Evolutionary conservation across 2,113 vertebrate species (phyloP).

Genomic region (Phylloscopus whistleri): DNA sequence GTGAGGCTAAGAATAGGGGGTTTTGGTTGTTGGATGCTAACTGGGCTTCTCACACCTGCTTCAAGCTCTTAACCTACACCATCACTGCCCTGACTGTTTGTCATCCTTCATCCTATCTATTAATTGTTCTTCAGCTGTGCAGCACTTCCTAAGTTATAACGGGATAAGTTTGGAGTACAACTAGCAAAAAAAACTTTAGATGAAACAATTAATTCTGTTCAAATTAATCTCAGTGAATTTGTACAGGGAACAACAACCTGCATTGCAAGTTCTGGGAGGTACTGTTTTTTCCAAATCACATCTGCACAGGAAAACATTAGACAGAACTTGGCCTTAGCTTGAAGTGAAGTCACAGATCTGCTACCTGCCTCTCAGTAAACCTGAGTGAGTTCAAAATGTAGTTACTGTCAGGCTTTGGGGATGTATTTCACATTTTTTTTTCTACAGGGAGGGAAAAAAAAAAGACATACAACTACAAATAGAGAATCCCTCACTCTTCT

Average conservation of each 20-base stretch:
- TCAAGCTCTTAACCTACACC: not conserved
- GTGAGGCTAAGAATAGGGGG: not conserved
- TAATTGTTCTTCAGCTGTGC: not conserved
- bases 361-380: not conserved
- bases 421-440: not conserved
- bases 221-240: not conserved
- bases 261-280: not conserved
- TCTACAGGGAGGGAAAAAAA: not conserved
- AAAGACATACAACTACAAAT: not conserved
- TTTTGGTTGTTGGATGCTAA: not conserved
- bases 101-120: not conserved
- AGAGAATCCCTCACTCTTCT: not conserved
- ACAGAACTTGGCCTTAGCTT: not conserved
- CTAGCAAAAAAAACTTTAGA: not conserved
- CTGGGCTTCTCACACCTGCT: not conserved
- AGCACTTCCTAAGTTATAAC: not conserved
- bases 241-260: rapidly evolving
- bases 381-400: not conserved
- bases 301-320: not conserved
- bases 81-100: not conserved
- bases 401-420: not conserved
- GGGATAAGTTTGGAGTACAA: not conserved
- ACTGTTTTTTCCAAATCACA: not conserved
- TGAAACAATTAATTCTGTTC: not conserved
- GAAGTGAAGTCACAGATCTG: not conserved